These are phyloP conservation scores for Pelobates fuscus DNA, from an alignment of 2,113 vertebrate species.

Conservation along the genomic window DNA sequence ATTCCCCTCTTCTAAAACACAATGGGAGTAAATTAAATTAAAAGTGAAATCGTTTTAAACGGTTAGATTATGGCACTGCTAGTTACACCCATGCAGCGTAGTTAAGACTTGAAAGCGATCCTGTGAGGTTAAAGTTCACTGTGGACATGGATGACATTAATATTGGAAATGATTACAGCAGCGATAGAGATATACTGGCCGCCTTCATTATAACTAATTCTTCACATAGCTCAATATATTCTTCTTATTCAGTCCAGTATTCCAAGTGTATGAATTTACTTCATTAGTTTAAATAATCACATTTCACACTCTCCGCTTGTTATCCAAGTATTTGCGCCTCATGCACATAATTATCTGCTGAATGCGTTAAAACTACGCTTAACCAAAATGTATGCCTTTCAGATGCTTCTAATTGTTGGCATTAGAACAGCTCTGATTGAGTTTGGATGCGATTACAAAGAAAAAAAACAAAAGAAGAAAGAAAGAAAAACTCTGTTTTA, in stretches of 20 bases:
- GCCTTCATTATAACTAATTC: slow-evolving; percentile 26
- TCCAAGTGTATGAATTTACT: slow-evolving; percentile 38
- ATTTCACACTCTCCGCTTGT: slow-evolving; percentile 31
- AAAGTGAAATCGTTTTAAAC: too few relatives aligned
- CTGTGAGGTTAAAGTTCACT: too few relatives aligned
- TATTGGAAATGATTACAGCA: neutral
- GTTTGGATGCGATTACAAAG: slow-evolving; percentile 33
- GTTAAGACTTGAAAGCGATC: too few relatives aligned
- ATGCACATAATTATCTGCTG: slow-evolving; percentile 26
- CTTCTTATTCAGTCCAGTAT: slow-evolving; percentile 26
- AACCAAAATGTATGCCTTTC: slow-evolving; percentile 33
- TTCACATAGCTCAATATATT: slow-evolving; percentile 16
- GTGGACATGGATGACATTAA: too few relatives aligned
- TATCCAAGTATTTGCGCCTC: slow-evolving; percentile 15
- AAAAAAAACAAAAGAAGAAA: too few relatives aligned
- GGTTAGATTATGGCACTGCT: too few relatives aligned
- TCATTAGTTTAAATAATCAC: slow-evolving; percentile 43
- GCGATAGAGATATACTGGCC: slow-evolving; percentile 13
- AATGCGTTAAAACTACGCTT: slow-evolving; percentile 19
- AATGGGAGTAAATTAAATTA: too few relatives aligned
- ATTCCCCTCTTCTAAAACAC: too few relatives aligned
- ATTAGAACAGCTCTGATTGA: slow-evolving; percentile 20
- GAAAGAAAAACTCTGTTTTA: slow-evolving; percentile 49
- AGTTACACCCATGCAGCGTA: too few relatives aligned
- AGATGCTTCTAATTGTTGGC: slow-evolving; percentile 25